Evolutionary conservation across 2,113 vertebrate species (phyloP).

Genomic region (Chionomys nivalis): DNA sequence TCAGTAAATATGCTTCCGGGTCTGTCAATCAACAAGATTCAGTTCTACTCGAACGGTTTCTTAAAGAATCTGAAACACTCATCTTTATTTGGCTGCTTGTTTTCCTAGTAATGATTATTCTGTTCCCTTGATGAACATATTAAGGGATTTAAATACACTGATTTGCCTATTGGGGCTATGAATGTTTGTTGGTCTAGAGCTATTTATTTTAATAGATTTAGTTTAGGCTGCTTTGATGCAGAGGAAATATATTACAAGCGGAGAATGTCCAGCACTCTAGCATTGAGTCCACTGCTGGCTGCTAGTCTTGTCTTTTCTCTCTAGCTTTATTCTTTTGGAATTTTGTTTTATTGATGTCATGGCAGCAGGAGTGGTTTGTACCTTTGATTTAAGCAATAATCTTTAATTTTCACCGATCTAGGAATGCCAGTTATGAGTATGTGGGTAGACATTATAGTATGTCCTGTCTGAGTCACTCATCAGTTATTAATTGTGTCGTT

Average conservation of each 20-base stretch:
- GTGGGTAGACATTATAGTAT: constrained; percentile 57
- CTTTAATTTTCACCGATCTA: constrained; percentile 34
- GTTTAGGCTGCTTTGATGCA: not conserved
- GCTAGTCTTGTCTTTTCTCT: constrained; percentile 75
- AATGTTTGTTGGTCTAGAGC: not conserved
- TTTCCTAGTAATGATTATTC: constrained; percentile 22
- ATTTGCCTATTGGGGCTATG: not conserved
- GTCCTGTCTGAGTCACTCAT: constrained; percentile 67
- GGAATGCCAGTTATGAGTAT: constrained; percentile 28
- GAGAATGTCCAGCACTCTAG: not conserved
- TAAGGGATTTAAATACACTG: not conserved
- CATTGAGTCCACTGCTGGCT: not conserved
- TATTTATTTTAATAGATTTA: not conserved
- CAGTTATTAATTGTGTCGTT: constrained; percentile 67
- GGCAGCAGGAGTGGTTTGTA: constrained; percentile 74
- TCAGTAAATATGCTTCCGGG: not conserved
- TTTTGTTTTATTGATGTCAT: constrained; percentile 77
- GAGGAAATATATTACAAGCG: not conserved
- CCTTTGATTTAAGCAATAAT: constrained; percentile 19
- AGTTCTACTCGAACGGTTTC: not conserved
- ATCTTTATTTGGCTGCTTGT: not conserved
- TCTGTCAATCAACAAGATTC: not conserved
- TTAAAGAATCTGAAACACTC: not conserved
- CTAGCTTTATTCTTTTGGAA: constrained; percentile 70
- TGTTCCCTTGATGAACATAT: not conserved